Conservation (phyloP, 1,140 invertebrate genomes). For the Magallana ariakensis region DNA sequence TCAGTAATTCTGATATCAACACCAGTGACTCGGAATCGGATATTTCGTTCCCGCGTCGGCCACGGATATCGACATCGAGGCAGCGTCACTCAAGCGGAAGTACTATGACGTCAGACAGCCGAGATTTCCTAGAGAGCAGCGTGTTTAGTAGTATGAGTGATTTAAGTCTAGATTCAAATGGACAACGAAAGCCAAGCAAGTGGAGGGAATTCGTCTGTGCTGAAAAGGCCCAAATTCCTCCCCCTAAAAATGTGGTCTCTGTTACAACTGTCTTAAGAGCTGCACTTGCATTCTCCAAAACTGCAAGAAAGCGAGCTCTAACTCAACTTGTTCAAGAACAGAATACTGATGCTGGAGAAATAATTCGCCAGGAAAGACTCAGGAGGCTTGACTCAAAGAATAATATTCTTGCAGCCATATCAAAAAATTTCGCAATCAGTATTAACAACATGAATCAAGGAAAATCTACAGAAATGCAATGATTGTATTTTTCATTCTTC, state of each 20-base stretch:
- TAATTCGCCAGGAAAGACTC: constrained; percentile 56
- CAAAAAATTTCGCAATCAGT: constrained; percentile 10
- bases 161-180: constrained; percentile 50
- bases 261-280: constrained; percentile 57
- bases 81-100: constrained; percentile 34
- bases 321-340: constrained; percentile 58
- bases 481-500: too few species aligned
- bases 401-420: constrained; percentile 44
- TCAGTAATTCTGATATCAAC: neutral
- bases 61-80: neutral
- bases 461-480: neutral
- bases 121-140: constrained; percentile 21
- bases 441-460: neutral
- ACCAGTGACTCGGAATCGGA: constrained; percentile 6
- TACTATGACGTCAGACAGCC: constrained; percentile 38
- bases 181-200: constrained; percentile 49
- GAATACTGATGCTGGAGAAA: constrained; percentile 53
- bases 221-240: constrained; percentile 49
- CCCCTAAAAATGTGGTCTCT: constrained; percentile 44
- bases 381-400: constrained; percentile 51
- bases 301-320: constrained; percentile 53
- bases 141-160: constrained; percentile 55
- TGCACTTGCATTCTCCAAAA: constrained; percentile 62
- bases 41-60: neutral
- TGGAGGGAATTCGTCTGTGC: constrained; percentile 54